Base-by-base conservation (phyloP, 2,888 invertebrate genomes). In the Chalcosyrphus nemorum region DNA sequence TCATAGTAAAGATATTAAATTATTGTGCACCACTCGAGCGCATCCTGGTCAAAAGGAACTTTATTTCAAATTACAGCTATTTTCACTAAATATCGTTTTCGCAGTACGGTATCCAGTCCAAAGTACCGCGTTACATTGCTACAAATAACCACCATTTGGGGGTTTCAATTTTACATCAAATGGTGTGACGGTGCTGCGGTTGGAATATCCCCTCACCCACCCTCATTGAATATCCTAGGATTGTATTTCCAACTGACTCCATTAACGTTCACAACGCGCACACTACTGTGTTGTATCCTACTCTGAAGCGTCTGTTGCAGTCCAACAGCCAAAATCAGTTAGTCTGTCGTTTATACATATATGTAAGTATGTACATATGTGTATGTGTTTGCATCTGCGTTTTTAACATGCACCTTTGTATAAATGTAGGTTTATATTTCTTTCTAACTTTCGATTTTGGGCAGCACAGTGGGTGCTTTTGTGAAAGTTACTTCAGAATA, bases 251-350 rank as follows among this genome's bases (percentile, higher is more conserved):
- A 19, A 68, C 41, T 52, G 66, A 15, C 68, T 54, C 54, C 54
- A 66, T 54, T 45, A 68, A 43, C 29, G 43, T 45, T 45, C 19
- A n/a, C 50, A 24, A 38, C 19, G 41, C 54, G 15, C n/a, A 54
- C 13, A 29, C 11, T 47, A 11, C 19, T 13, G n/a, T 32, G 1
- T 47, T 15, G 9, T 45, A 27, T 17, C 35, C 35, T 24, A 17
- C 27, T 9, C 47, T 13, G 47, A 35, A 59, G 59, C 47, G 47
- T 59, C 57, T 57, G 57, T 47, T 35, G 38, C 7, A 71, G 45
- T 50, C 47, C 57, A 71, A 71, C 59, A 71, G 50, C 59, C 70
- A 35, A 32, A 70, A 47, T 71, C 70, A 38, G 59, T 71, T 38
- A 50, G 45, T 56, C 68, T 29, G 13, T 7, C 38, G 38, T 45